Conservation (phyloP, 1,140 invertebrate species). For the Plutomurus gul region DNA sequence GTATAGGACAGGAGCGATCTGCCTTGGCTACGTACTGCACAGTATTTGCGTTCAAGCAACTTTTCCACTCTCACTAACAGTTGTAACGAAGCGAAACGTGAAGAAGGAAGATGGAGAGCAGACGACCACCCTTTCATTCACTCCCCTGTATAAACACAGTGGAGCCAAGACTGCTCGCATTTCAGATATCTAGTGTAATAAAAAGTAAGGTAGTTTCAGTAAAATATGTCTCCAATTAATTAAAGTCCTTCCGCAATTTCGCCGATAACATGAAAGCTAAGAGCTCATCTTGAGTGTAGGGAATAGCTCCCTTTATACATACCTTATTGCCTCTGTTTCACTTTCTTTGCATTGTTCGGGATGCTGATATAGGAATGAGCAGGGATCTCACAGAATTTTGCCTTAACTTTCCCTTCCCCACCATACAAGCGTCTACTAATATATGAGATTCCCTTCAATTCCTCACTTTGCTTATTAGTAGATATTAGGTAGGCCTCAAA, state of each 20-base stretch:
- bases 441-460: slow-evolving; percentile 19
- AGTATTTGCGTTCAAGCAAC: neutral
- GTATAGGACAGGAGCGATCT: too few species aligned
- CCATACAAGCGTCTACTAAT: neutral
- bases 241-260: slow-evolving; percentile 52
- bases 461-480: neutral
- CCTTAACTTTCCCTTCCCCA: neutral
- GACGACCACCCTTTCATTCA: neutral
- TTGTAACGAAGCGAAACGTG: neutral
- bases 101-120: neutral
- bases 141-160: neutral
- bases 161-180: too few species aligned
- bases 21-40: neutral
- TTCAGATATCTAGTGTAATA: slow-evolving; percentile 43
- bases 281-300: slow-evolving; percentile 50
- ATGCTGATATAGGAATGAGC: neutral
- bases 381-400: slow-evolving; percentile 16
- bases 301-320: slow-evolving; percentile 38
- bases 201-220: slow-evolving; percentile 49
- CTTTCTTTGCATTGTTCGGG: slow-evolving; percentile 35
- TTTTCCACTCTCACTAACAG: neutral
- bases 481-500: neutral
- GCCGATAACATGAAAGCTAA: slow-evolving; percentile 49
- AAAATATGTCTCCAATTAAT: slow-evolving; percentile 54
- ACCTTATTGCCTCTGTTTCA: slow-evolving; percentile 46